Percentiles rank a stretch among this genome's conserved stretches.
phyloP scores from a whole-genome alignment of 2,888 invertebrate species.

The Aporophyla lueneburgensis region DNA sequence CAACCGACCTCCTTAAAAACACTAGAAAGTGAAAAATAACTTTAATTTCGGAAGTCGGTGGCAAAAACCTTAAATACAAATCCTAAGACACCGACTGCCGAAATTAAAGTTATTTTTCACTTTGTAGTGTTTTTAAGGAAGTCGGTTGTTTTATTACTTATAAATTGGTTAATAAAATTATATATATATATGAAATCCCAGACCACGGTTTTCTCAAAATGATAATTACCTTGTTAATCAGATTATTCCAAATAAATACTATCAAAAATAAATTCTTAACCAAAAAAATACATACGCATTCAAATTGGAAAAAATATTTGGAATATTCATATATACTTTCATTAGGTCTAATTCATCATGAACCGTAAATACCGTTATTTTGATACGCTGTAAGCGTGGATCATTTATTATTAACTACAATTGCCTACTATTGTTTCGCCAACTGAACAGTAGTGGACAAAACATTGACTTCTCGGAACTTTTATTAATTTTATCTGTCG shows the following conservation, averaged over 20 bases:
- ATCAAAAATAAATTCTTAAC: background rate
- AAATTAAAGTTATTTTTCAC: too few species aligned
- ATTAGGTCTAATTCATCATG: background rate
- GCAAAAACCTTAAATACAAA: too few species aligned
- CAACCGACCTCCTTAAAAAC: too few species aligned
- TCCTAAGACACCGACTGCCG: too few species aligned
- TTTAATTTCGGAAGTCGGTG: too few species aligned
- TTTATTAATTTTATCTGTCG: constrained; percentile 64
- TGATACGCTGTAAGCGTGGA: background rate
- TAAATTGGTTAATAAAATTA: background rate
- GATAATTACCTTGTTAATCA: background rate
- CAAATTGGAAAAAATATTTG: background rate
- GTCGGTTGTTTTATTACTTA: too few species aligned
- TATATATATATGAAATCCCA: background rate
- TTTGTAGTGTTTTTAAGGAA: too few species aligned
- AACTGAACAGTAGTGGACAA: background rate
- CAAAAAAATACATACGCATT: background rate
- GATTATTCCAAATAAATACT: background rate
- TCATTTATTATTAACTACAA: background rate
- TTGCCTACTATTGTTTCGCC: background rate
- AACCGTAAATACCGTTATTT: background rate
- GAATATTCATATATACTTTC: background rate
- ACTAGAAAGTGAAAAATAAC: too few species aligned
- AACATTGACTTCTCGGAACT: constrained; percentile 48
- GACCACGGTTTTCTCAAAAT: background rate